Evolutionary conservation across 2,888 invertebrate genomes (phyloP).

Genomic region (Xanthorhoe designata): DNA sequence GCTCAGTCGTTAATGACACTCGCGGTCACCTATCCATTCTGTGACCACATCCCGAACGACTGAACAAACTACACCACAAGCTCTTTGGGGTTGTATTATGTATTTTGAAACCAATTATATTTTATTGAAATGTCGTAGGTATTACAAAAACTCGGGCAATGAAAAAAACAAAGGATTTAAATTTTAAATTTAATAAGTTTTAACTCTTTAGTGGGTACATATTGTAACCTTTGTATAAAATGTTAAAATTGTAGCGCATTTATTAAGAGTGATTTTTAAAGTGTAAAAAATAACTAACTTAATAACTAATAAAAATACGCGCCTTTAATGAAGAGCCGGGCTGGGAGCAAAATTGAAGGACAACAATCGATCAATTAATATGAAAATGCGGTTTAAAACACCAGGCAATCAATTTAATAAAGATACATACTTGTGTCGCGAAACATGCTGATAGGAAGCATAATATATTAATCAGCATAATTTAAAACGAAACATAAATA

Average conservation of each 20-base stretch:
- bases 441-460: background rate
- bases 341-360: background rate
- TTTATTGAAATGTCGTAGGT: background rate
- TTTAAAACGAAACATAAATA: background rate
- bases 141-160: background rate
- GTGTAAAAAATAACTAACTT: too few species aligned
- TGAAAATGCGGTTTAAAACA: background rate
- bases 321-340: background rate
- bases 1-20: too few species aligned
- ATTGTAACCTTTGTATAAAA: background rate
- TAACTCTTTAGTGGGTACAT: background rate
- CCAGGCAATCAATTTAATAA: slow-evolving; percentile 5
- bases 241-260: background rate
- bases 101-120: too few species aligned
- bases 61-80: too few species aligned
- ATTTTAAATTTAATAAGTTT: background rate
- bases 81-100: too few species aligned
- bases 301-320: too few species aligned
- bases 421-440: background rate
- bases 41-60: too few species aligned
- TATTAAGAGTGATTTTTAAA: background rate
- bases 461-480: background rate
- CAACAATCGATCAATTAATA: background rate
- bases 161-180: background rate
- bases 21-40: too few species aligned